phyloP scores from a whole-genome alignment of 1,140 invertebrate genomes.

The Popillia japonica region DNA sequence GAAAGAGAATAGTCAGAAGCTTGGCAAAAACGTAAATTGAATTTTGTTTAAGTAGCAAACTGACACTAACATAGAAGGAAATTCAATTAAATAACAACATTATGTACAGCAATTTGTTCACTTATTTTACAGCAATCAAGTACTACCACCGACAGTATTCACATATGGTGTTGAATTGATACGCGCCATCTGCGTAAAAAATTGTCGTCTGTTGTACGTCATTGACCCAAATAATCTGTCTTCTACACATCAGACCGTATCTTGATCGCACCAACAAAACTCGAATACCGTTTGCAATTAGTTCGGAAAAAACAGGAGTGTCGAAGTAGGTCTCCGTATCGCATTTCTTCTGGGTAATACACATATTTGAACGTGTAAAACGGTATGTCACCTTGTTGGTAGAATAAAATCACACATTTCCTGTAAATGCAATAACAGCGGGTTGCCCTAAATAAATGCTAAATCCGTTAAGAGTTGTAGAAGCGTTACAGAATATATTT shows the following conservation, averaged over 20 bases:
- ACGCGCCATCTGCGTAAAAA: background rate
- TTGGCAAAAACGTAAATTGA: no score
- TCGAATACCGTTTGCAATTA: background rate
- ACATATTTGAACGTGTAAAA: background rate
- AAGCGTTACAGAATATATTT: background rate
- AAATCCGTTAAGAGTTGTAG: background rate
- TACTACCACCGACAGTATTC: background rate
- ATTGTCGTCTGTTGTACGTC: conserved; percentile 6
- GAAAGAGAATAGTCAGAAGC: no score
- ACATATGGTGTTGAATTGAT: background rate
- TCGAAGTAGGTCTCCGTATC: background rate
- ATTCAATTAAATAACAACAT: no score
- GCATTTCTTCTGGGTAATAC: background rate
- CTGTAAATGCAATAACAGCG: background rate
- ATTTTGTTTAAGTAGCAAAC: no score
- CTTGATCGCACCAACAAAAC: background rate
- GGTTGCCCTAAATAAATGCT: background rate
- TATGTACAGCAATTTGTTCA: background rate
- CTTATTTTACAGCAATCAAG: background rate
- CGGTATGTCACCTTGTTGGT: conserved; percentile 2
- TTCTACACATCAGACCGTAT: background rate
- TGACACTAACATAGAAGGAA: no score
- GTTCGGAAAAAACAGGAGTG: background rate
- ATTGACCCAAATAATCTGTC: conserved; percentile 29
- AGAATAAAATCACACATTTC: background rate